Percentiles rank a stretch among this genome's conserved stretches.
phyloP scores from a whole-genome alignment of 2,888 invertebrate species.

The Furcula furcula region DNA sequence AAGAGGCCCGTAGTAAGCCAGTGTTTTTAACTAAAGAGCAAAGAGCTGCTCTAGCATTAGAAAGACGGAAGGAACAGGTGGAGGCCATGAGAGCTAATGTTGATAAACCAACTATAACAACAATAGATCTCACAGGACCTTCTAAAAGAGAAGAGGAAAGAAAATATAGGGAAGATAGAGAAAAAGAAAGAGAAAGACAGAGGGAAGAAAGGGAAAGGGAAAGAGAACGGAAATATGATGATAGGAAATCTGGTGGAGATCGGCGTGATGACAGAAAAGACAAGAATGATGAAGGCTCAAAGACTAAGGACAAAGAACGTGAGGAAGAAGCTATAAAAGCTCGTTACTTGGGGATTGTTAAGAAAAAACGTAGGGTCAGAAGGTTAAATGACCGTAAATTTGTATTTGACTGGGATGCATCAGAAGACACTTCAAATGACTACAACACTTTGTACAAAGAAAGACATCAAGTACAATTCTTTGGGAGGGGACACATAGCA shows the following conservation, averaged over 20 bases:
- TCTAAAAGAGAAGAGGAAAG: slow-evolving; percentile 72
- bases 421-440: slow-evolving; percentile 98
- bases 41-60: slow-evolving; percentile 93
- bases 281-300: slow-evolving; percentile 75
- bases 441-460: slow-evolving; percentile 99
- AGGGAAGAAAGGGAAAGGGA: slow-evolving; percentile 84
- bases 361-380: slow-evolving; percentile 95
- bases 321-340: slow-evolving; percentile 98
- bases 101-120: slow-evolving; percentile 68
- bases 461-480: slow-evolving; percentile 98
- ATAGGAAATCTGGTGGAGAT: slow-evolving; percentile 73
- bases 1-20: slow-evolving; percentile 96
- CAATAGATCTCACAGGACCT: slow-evolving; percentile 75
- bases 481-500: slow-evolving; percentile 98
- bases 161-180: slow-evolving; percentile 65
- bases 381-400: slow-evolving; percentile 99
- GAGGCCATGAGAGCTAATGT: slow-evolving; percentile 88
- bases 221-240: slow-evolving; percentile 73
- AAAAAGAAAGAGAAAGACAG: slow-evolving; percentile 77
- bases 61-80: slow-evolving; percentile 94
- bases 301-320: slow-evolving; percentile 92
- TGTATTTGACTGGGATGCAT: slow-evolving; percentile 99
- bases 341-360: slow-evolving; percentile 95
- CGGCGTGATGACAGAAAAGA: slow-evolving; percentile 73
- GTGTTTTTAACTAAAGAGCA: slow-evolving; percentile 98